Conservation (phyloP, 2,888 invertebrate species). For the Drosophila histrio region DNA sequence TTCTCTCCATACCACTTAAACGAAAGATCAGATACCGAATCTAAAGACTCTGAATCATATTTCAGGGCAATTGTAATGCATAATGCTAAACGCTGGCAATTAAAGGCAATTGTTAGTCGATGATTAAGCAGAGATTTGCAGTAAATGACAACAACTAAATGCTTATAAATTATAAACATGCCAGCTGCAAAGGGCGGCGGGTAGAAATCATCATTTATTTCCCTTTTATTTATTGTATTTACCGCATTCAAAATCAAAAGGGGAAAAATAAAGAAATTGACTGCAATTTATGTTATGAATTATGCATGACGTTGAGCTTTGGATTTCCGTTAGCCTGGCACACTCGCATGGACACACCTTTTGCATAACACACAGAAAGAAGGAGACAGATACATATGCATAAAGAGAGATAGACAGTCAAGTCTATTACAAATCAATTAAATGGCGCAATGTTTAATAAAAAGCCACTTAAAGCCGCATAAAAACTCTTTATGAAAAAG, state of each 20-base stretch:
- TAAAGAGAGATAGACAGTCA: conserved; percentile 22
- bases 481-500: conserved; percentile 54
- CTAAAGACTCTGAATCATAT: conserved; percentile 47
- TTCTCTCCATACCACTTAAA: conserved; percentile 11
- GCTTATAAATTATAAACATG: conserved; percentile 13
- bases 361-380: conserved; percentile 40
- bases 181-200: conserved; percentile 42
- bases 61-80: conserved; percentile 37
- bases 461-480: conserved; percentile 68
- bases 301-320: conserved; percentile 68
- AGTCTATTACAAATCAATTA: conserved; percentile 77
- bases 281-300: conserved; percentile 66
- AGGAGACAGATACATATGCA: conserved; percentile 14
- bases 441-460: conserved; percentile 72
- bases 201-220: conserved; percentile 31
- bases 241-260: conserved; percentile 35
- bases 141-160: conserved; percentile 12
- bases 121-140: conserved; percentile 23
- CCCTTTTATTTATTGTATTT: conserved; percentile 28
- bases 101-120: conserved; percentile 50
- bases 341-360: conserved; percentile 63
- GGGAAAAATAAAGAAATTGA: conserved; percentile 36
- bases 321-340: conserved; percentile 73
- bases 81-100: conserved; percentile 40
- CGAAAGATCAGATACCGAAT: conserved; percentile 30